Percentiles rank a stretch among this genome's conserved stretches.
phyloP scores from a whole-genome alignment of 30 jellyfish, hydroid and myxozoan genomes.

The Aurelia aurita region DNA sequence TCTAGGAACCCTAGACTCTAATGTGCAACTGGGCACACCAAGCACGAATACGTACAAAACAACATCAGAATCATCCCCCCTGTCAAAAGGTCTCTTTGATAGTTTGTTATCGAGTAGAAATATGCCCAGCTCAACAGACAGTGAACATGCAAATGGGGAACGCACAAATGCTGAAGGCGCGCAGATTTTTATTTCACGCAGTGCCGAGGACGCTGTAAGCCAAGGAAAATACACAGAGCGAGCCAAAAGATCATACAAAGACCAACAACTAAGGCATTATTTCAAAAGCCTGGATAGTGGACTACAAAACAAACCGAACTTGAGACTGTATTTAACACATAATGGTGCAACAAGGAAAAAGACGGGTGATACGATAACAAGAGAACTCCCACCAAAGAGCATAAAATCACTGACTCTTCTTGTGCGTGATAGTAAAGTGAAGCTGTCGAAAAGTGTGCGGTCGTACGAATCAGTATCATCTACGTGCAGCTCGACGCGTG shows the following conservation, averaged over 20 bases:
- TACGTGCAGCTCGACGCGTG: constrained; percentile 88
- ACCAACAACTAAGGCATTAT: constrained; percentile 34
- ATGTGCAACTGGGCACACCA: constrained; percentile 48
- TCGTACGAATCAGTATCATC: constrained; percentile 96
- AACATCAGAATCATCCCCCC: constrained; percentile 65
- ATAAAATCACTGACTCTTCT: constrained; percentile 36
- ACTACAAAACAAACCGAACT: constrained; percentile 24
- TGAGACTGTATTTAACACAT: neutral
- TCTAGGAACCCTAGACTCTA: constrained; percentile 27
- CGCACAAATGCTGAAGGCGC: neutral
- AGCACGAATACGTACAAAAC: constrained; percentile 58
- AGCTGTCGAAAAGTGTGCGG: constrained; percentile 75
- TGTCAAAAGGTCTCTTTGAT: constrained; percentile 37
- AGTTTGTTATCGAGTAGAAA: constrained; percentile 46
- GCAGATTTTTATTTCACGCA: constrained; percentile 10
- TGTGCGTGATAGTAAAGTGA: constrained; percentile 52
- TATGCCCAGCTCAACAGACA: constrained; percentile 49
- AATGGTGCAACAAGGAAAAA: neutral
- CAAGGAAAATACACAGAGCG: constrained; percentile 34
- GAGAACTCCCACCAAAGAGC: constrained; percentile 13
- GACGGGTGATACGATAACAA: neutral
- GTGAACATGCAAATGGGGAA: constrained; percentile 45
- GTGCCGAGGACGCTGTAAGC: constrained; percentile 33
- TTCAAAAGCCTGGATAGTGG: constrained; percentile 55
- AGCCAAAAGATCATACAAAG: constrained; percentile 31